Base-by-base conservation (phyloP, 2,797 vertebrate genomes). In the Odontamblyopus lacepedii region DNA sequence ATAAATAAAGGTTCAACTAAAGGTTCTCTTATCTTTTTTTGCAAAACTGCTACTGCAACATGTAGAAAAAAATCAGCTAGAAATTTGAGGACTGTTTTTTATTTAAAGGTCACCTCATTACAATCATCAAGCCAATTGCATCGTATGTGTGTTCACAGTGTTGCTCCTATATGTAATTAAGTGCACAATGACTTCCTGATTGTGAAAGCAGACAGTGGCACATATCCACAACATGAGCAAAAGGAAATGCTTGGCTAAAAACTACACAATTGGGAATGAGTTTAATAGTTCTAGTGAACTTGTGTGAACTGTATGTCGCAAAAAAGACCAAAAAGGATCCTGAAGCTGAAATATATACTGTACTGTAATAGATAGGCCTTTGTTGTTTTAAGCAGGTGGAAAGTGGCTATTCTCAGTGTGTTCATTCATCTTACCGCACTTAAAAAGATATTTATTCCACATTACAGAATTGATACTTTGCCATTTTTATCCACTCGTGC, bases 341-440 rank as follows among this genome's bases (percentile, higher is more conserved):
- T 19, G 1, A 0, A 5, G 2, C 64, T 12, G 35, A 48, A 63
- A 69, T 35, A 26, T 35, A 30, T 41, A 61, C 56, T 57, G 56
- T 67, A 18, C 15, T 16, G 26, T 55, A 59, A 44, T 13, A 68
- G 62, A 59, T 53, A 4, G 12, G 18, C 26, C 63, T 50, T 53
- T 44, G 63, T 41, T 71, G 8, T 27, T 48, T 71, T 55, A 41
- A 59, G 63, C 51, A 71, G 68, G 60, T 73, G 60, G 55, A 50
- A 69, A n/a, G 50, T 55, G 60, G 53, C 35, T 67, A 59, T 77
- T 71, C 64, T 59, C 44, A 62, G 70, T 55, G 2, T 1, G 1
- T 67, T 70, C 67, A 70, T 67, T 75, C 69, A 62, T 72, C 5
- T 64, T 13, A 1, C 44, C 11, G 18, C 69, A 29, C 30, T n/a